A percentile compares a stretch with the other conserved stretches of the same genome.
Evolutionary conservation across 2,888 invertebrate genomes (phyloP).

Genomic region (Choreutis nemorana): DNA sequence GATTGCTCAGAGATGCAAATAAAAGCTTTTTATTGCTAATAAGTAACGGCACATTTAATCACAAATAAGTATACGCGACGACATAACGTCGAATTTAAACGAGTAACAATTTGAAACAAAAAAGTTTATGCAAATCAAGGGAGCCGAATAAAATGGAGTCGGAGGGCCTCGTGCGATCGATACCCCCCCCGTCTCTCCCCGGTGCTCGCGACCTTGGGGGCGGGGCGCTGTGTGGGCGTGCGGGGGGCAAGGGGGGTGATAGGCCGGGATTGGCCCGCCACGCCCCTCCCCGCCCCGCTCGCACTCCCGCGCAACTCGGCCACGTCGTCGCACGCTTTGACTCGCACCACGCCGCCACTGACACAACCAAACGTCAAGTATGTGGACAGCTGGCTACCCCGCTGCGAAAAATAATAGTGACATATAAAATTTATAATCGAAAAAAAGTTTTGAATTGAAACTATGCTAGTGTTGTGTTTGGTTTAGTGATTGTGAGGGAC

Average conservation of each 20-base stretch:
- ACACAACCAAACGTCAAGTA: slow-evolving; percentile 24
- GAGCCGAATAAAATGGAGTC: slow-evolving; percentile 64
- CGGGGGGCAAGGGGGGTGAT: slow-evolving; percentile 44
- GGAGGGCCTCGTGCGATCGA: slow-evolving; percentile 56
- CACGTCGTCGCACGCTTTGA: slow-evolving; percentile 8
- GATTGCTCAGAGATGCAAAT: too few relatives aligned
- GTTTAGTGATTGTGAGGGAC: slow-evolving; percentile 33
- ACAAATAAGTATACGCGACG: too few relatives aligned
- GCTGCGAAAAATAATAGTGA: slow-evolving; percentile 10
- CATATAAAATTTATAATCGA: background rate
- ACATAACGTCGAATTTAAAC: too few relatives aligned
- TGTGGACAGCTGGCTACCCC: slow-evolving; percentile 22
- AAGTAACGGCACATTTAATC: too few relatives aligned
- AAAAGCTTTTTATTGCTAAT: too few relatives aligned
- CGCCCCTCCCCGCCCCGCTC: slow-evolving; percentile 28
- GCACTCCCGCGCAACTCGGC: slow-evolving; percentile 16
- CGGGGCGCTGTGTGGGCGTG: slow-evolving; percentile 51
- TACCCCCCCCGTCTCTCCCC: slow-evolving; percentile 45
- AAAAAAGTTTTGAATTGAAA: background rate
- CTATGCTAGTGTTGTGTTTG: slow-evolving; percentile 1
- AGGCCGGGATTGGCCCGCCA: slow-evolving; percentile 47
- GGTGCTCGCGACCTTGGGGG: slow-evolving; percentile 57
- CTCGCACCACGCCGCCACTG: slow-evolving; percentile 2
- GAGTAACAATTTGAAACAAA: slow-evolving; percentile 46
- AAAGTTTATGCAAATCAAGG: slow-evolving; percentile 61